Percentiles rank a stretch among this genome's conserved stretches.
phyloP scores from a whole-genome alignment of 1,140 invertebrate species.

The Cheumatopsyche charites region DNA sequence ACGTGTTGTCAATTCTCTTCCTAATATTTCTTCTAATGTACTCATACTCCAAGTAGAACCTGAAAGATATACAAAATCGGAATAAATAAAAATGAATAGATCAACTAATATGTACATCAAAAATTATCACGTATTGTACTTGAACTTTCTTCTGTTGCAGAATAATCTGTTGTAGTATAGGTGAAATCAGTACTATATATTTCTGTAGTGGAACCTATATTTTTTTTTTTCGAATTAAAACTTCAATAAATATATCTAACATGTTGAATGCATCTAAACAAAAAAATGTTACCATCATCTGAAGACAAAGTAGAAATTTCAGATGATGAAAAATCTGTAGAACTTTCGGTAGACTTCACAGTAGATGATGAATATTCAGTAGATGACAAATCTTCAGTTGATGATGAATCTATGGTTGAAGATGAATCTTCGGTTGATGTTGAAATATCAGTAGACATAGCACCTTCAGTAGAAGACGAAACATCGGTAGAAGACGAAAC shows the following conservation, averaged over 20 bases:
- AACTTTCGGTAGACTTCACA: slow-evolving; percentile 37
- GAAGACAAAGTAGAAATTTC: slow-evolving; percentile 41
- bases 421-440: slow-evolving; percentile 16
- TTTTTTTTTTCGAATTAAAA: no score
- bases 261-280: no score
- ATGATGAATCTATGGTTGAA: slow-evolving; percentile 30
- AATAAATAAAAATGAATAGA: neutral
- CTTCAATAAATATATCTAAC: no score
- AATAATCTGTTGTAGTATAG: slow-evolving; percentile 40
- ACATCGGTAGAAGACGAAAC: slow-evolving; percentile 10
- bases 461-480: neutral
- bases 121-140: slow-evolving; percentile 31
- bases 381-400: slow-evolving; percentile 40
- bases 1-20: slow-evolving; percentile 54
- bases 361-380: slow-evolving; percentile 45
- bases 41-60: slow-evolving; percentile 53
- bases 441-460: slow-evolving; percentile 40
- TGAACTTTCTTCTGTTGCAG: slow-evolving; percentile 35
- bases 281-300: slow-evolving; percentile 19
- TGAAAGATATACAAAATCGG: slow-evolving; percentile 42
- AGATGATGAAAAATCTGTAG: slow-evolving; percentile 11
- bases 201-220: no score
- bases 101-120: neutral
- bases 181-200: slow-evolving; percentile 36
- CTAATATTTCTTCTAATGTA: slow-evolving; percentile 60